A percentile compares a stretch with the other conserved stretches of the same genome.
phyloP scores from a whole-genome alignment of 1,140 invertebrate genomes.

The Cyclargus thomasi region DNA sequence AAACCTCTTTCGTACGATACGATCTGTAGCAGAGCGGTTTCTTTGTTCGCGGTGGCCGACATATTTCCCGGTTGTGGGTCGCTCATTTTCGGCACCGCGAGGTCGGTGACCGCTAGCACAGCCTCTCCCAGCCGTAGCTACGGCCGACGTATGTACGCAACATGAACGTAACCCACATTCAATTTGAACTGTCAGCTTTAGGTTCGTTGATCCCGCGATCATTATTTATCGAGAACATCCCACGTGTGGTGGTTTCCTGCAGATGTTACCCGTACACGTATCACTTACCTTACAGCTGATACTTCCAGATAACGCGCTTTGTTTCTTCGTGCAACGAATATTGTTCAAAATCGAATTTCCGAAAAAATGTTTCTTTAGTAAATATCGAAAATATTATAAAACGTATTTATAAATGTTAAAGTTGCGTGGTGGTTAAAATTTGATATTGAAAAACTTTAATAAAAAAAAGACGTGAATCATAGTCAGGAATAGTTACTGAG shows the following conservation, averaged over 20 bases:
- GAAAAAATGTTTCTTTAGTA: too few species aligned
- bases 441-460: too few species aligned
- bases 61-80: constrained; percentile 64
- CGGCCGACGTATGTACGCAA: constrained; percentile 66
- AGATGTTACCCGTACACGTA: constrained; percentile 15
- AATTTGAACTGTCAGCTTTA: constrained; percentile 72
- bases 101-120: constrained; percentile 55
- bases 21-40: constrained; percentile 31
- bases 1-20: constrained; percentile 5
- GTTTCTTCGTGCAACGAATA: neutral
- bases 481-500: neutral
- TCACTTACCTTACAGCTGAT: neutral
- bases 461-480: neutral
- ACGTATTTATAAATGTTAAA: too few species aligned
- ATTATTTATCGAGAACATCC: constrained; percentile 65
- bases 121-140: constrained; percentile 58
- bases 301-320: neutral
- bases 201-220: constrained; percentile 63
- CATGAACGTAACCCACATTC: constrained; percentile 73
- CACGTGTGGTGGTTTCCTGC: constrained; percentile 58
- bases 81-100: constrained; percentile 65
- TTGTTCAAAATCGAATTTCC: too few species aligned
- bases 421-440: too few species aligned
- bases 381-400: too few species aligned
- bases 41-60: constrained; percentile 66